Base-by-base conservation (phyloP, 2,797 vertebrate species). In the Bradypus variegatus region DNA sequence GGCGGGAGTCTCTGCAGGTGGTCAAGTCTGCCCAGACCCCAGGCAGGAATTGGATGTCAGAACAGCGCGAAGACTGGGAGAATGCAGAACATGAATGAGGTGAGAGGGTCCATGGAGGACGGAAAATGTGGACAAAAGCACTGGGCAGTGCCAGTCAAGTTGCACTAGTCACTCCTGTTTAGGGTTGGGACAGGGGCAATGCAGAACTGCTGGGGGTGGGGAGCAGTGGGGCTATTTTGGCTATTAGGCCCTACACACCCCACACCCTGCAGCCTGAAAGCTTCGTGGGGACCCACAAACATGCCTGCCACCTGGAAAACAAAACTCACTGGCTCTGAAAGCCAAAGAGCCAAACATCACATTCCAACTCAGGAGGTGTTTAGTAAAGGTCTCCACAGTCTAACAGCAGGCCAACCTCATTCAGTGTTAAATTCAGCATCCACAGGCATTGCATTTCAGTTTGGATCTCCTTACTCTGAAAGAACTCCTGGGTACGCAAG, bases 11-110 rank as follows among this genome's bases (percentile, higher is more conserved):
- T 11, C 45, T 2, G 36, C 15, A 3, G 45, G 29, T 8, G 11
- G 8, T 16, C 31, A 4, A 25, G 58, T 11, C 0, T 58, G 12
- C 69, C 16, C 0, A 2, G 64, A 2, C 53, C 62, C 4, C 1
- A 1, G 10, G 33, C 9, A 27, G 41, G 16, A 23, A 8, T 12
- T 2, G 0, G 48, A 31, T 0, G 6, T 16, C 18, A 6, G 75
- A 1, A 2, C 11, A 48, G 62, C 8, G 7, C 58, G 2, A 18
- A 8, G 0, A 0, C 1, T 0, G 55, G 53, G 41, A 45, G 36
- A n/a, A 6, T 0, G 0, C n/a, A 1, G 3, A 13, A 29, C 31
- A 7, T 1, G 2, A 41, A 38, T 2, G 5, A 4, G n/a, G 5
- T 18, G 6, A 0, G 6, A 8, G 41, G 31, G 25, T 3, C 13